Evolutionary conservation across 2,888 invertebrate species (phyloP).

Genomic region (Hemaris fuciformis): DNA sequence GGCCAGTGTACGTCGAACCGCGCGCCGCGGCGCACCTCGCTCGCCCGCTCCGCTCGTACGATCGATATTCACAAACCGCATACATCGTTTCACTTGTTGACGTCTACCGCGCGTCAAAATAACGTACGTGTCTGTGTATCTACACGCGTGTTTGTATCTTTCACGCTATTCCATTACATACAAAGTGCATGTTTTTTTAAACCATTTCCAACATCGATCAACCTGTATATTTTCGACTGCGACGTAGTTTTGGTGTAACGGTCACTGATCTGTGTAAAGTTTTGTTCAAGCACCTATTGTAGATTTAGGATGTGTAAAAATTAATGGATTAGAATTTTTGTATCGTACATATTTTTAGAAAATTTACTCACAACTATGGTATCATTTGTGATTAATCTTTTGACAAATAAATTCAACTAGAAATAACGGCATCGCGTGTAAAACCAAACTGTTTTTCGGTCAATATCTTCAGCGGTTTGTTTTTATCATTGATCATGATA

Average conservation of each 20-base stretch:
- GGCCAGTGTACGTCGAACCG: conserved; percentile 62
- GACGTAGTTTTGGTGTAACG: not conserved
- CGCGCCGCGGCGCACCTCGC: conserved; percentile 53
- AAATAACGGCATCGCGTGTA: no score
- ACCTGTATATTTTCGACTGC: not conserved
- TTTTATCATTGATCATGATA: no score
- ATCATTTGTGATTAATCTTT: no score
- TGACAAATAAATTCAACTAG: no score
- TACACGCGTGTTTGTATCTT: conserved; percentile 24
- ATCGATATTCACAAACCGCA: conserved; percentile 24
- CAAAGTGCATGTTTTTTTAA: conserved; percentile 28
- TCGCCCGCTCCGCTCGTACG: conserved; percentile 22
- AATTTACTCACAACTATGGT: no score
- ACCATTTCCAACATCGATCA: no score
- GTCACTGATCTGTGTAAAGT: not conserved
- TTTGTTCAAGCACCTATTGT: not conserved
- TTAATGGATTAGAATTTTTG: no score
- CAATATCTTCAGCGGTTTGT: no score
- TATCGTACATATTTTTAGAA: no score
- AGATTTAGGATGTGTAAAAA: no score
- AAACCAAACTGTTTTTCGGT: no score
- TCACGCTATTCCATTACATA: conserved; percentile 22
- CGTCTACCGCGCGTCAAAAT: conserved; percentile 36
- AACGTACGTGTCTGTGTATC: conserved; percentile 44
- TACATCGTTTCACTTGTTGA: conserved; percentile 7